These are phyloP conservation scores for Glaucopsyche alexis DNA, from an alignment of 2,888 invertebrate genomes.

Conservation along the genomic window DNA sequence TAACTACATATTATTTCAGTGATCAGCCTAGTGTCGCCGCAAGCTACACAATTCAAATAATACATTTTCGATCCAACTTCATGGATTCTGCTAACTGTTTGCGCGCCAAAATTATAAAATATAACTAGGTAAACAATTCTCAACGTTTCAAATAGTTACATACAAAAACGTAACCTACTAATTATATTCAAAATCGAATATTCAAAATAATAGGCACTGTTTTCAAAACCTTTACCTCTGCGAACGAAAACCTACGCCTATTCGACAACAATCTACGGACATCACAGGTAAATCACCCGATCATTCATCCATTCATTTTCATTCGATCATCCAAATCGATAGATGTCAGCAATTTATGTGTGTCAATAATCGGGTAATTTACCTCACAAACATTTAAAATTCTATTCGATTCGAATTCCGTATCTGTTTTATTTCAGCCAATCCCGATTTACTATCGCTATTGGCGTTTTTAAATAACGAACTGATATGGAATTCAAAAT, in stretches of 20 bases:
- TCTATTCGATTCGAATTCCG: constrained; percentile 20
- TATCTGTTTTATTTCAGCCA: constrained; percentile 1
- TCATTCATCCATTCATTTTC: no score
- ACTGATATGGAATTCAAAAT: constrained; percentile 23
- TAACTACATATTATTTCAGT: background rate
- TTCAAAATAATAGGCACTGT: constrained; percentile 23
- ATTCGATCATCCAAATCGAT: no score
- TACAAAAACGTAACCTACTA: constrained; percentile 18
- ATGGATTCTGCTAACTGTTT: background rate
- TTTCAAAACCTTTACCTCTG: constrained; percentile 6
- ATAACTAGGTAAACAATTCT: constrained; percentile 18
- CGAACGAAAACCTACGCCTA: background rate
- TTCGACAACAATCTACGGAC: constrained; percentile 17
- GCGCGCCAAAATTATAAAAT: constrained; percentile 11
- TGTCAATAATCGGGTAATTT: background rate
- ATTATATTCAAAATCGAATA: constrained; percentile 22
- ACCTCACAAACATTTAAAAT: constrained; percentile 3
- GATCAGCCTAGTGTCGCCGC: constrained; percentile 17
- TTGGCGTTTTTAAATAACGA: background rate
- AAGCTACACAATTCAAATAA: constrained; percentile 7
- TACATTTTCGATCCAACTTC: constrained; percentile 8
- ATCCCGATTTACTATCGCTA: background rate
- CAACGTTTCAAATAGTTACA: constrained; percentile 6
- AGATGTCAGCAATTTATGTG: background rate
- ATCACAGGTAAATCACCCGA: background rate